These are phyloP conservation scores for Eurystomus gularis DNA, from an alignment of 2,113 vertebrate species.

Conservation along the genomic window DNA sequence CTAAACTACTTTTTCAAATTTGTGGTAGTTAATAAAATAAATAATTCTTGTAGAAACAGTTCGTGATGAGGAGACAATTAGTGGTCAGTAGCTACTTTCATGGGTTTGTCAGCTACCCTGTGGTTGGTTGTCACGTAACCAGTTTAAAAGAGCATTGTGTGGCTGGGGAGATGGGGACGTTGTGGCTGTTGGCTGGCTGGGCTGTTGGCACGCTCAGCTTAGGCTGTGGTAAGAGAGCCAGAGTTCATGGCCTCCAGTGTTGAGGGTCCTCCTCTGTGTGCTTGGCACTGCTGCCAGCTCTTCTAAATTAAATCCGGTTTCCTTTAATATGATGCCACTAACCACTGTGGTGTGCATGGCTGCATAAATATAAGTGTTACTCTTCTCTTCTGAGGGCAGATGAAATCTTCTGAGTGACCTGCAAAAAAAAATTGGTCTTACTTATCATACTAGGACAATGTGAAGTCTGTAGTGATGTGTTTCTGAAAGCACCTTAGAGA, in stretches of 20 bases:
- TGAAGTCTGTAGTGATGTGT: background rate
- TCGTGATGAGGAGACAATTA: rapidly evolving
- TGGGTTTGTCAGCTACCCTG: background rate
- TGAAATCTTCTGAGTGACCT: background rate
- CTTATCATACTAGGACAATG: background rate
- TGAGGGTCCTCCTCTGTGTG: background rate
- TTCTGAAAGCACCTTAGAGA: background rate
- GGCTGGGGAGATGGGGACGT: background rate
- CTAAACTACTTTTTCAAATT: background rate
- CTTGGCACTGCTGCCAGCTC: background rate
- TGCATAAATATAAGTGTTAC: background rate
- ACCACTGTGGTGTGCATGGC: no score
- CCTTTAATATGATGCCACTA: background rate
- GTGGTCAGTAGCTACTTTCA: background rate
- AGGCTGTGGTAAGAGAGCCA: background rate
- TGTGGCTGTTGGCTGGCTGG: background rate
- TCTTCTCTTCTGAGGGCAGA: background rate
- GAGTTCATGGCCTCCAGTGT: background rate
- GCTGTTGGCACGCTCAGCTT: rapidly evolving
- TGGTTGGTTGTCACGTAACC: background rate
- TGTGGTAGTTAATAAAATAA: background rate
- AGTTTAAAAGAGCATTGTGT: background rate
- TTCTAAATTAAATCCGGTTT: background rate
- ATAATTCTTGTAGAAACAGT: background rate
- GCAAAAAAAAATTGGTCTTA: background rate